phyloP scores from a whole-genome alignment of 1,140 invertebrate genomes.

The Ceratosolen fusciceps region DNA sequence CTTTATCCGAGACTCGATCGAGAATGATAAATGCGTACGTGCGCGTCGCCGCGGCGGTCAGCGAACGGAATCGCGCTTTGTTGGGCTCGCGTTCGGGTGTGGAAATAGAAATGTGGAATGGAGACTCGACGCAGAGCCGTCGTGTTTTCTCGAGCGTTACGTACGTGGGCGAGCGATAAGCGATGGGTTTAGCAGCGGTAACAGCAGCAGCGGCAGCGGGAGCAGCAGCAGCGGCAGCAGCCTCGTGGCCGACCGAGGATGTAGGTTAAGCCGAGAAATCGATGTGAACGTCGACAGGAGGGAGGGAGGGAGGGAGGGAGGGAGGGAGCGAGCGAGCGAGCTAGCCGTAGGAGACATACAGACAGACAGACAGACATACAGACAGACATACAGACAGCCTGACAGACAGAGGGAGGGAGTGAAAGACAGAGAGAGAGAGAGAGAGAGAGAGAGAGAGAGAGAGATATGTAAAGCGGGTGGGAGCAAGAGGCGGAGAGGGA shows the following conservation, averaged over 20 bases:
- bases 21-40: too few species aligned
- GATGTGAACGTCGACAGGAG: conserved; percentile 50
- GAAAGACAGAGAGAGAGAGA: not conserved
- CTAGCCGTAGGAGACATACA: too few species aligned
- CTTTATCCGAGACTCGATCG: too few species aligned
- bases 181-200: not conserved
- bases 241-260: conserved; percentile 52
- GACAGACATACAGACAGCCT: too few species aligned
- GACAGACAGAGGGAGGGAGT: too few species aligned
- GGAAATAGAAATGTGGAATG: not conserved
- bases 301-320: not conserved
- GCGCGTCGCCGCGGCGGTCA: too few species aligned
- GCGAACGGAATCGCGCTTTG: not conserved
- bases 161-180: not conserved
- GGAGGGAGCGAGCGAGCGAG: not conserved
- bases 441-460: not conserved
- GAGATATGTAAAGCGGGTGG: too few species aligned
- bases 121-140: not conserved
- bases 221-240: conserved; percentile 60
- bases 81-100: too few species aligned
- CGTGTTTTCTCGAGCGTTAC: not conserved
- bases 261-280: conserved; percentile 60
- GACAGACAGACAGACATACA: too few species aligned
- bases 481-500: conserved; percentile 30
- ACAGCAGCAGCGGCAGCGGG: not conserved